Conservation (phyloP, 2,797 vertebrate species). For the Atherinosoma microstoma region DNA sequence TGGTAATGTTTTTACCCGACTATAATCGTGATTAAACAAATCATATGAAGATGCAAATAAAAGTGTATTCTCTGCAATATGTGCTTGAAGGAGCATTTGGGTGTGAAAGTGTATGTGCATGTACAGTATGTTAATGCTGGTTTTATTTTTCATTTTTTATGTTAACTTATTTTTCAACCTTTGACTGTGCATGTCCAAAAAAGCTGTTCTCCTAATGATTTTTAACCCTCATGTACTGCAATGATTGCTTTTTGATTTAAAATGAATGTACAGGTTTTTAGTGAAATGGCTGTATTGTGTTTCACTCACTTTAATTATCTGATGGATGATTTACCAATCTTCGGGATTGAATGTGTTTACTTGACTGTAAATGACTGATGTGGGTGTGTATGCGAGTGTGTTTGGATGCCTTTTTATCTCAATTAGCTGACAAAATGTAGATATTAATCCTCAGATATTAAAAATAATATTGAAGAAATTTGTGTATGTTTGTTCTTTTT, state of each 20-base stretch:
- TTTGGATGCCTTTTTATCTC: constrained; percentile 6
- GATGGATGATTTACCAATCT: constrained; percentile 51
- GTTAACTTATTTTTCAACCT: constrained; percentile 46
- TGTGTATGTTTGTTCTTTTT: background rate
- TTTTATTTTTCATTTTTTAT: background rate
- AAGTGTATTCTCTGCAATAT: constrained; percentile 53
- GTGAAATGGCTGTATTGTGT: constrained; percentile 52
- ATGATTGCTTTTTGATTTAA: constrained; percentile 9
- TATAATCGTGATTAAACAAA: constrained; percentile 36
- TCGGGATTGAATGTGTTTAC: constrained; percentile 70
- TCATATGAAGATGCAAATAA: constrained; percentile 31
- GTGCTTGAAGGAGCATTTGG: constrained; percentile 29
- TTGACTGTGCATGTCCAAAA: constrained; percentile 63
- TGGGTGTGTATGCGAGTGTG: background rate
- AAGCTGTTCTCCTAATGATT: constrained; percentile 22
- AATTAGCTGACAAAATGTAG: background rate
- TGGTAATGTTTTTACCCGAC: constrained; percentile 37
- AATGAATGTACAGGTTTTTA: constrained; percentile 49
- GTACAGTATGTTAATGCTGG: constrained; percentile 45
- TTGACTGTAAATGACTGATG: constrained; percentile 39
- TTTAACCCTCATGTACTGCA: constrained; percentile 40
- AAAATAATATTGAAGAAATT: background rate
- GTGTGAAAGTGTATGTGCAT: constrained; percentile 61
- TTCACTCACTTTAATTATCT: constrained; percentile 55
- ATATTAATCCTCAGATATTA: constrained; percentile 1